phyloP scores from a whole-genome alignment of 2,113 vertebrate genomes.

The Urocolius indicus region DNA sequence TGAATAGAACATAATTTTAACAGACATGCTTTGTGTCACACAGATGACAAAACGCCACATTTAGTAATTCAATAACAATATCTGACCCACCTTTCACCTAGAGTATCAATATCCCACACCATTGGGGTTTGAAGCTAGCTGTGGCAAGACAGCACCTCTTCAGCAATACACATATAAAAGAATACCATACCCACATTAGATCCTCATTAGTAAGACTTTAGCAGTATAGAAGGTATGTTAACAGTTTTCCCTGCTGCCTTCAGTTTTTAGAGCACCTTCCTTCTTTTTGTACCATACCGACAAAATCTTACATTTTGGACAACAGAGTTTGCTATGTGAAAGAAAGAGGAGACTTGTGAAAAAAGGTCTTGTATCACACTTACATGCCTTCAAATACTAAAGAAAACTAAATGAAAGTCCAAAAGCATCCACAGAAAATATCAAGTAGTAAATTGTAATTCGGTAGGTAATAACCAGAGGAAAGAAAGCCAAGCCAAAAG shows the following conservation, averaged over 20 bases:
- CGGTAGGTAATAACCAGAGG: not conserved
- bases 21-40: not conserved
- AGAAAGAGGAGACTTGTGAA: not conserved
- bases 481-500: not conserved
- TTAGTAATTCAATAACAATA: constrained; percentile 9
- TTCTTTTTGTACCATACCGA: not conserved
- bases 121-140: not conserved
- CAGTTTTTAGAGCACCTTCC: not conserved
- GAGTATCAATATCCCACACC: not conserved
- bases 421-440: not conserved
- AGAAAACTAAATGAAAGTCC: not conserved
- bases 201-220: not conserved
- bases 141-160: not conserved
- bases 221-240: not conserved
- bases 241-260: not conserved
- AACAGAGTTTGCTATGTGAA: not conserved
- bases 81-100: constrained; percentile 1
- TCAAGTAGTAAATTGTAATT: not conserved
- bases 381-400: not conserved
- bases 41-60: constrained; percentile 15
- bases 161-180: not conserved
- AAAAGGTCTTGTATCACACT: not conserved
- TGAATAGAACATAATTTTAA: constrained; percentile 54
- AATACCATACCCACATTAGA: not conserved
- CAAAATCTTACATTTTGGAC: not conserved